Base-by-base conservation (phyloP, 2,113 vertebrate species). In the Brachionichthys hirsutus region DNA sequence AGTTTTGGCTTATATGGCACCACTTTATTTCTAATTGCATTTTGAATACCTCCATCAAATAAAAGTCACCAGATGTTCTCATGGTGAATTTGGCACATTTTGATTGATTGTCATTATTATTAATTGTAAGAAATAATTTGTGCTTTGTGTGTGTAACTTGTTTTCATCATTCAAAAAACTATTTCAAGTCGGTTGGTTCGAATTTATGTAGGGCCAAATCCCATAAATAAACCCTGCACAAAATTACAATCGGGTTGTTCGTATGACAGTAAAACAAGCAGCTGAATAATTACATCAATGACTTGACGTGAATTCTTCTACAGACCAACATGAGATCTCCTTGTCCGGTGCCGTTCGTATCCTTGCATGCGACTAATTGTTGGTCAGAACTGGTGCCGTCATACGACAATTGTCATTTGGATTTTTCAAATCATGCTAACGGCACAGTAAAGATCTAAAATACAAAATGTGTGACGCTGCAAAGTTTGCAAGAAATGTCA, bases 41-140 rank as follows among this genome's bases (percentile, higher is more conserved):
- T 6, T 75, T 59, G 36, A 84, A 74, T 71, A 58, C 58, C 51
- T 72, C 59, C 19, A 66, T 54, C 65, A 73, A 82, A 73, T 18
- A 11, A 59, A n/a, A 67, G 36, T 78, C 45, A 56, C 51, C 38
- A 68, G 65, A 24, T 65, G 44, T 72, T 11, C 45, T 46, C 24
- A 49, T 73, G 50, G 35, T 67, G 65, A 58, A 38, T 61, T 59
- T 62, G 36, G 15, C n/a, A 10, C 6, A 46, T 70, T 61, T 41
- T 15, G 52, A 45, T 6, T 4, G 10, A 44, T 17, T 53, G 46
- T 66, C 34, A 17, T 24, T 5, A 35, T 38, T 4, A 2, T 17
- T n/a, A n/a, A 17, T 46, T 51, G 48, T 68, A 48, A 36, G 17
- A 47, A 18, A 18, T 30, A 45, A 17, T 2, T 64, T 15, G n/a